Conservation (phyloP, 2,113 vertebrate genomes). For the Semicossyphus pulcher region DNA sequence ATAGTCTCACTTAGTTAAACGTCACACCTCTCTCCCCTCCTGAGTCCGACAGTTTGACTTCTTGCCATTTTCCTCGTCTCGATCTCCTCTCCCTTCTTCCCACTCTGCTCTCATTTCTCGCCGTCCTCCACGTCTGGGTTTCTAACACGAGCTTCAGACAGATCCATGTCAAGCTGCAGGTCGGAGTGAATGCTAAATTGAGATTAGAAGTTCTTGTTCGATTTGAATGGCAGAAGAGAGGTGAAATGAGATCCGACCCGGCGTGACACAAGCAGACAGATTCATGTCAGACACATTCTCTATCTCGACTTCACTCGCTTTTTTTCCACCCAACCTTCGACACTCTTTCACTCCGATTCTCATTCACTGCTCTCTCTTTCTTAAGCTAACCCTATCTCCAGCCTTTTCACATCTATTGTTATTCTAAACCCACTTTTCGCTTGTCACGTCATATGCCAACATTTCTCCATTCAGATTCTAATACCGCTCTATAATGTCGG, state of each 20-base stretch:
- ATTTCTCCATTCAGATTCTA: slow-evolving; percentile 2
- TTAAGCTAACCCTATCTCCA: slow-evolving; percentile 16
- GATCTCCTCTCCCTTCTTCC: not conserved
- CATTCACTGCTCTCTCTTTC: slow-evolving; percentile 40
- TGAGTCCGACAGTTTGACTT: slow-evolving; percentile 40
- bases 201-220: slow-evolving; percentile 43
- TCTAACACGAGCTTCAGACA: slow-evolving; percentile 45
- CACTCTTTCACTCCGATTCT: slow-evolving; percentile 34
- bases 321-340: slow-evolving; percentile 13
- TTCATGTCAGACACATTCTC: slow-evolving; percentile 54
- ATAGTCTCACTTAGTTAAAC: not conserved
- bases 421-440: not conserved
- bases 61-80: slow-evolving; percentile 9
- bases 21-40: slow-evolving; percentile 5
- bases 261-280: slow-evolving; percentile 54
- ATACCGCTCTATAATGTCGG: not conserved
- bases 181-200: slow-evolving; percentile 48
- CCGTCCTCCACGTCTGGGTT: slow-evolving; percentile 28
- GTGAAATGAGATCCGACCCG: slow-evolving; percentile 48
- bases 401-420: slow-evolving; percentile 7
- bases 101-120: slow-evolving; percentile 21
- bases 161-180: slow-evolving; percentile 45
- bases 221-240: slow-evolving; percentile 50
- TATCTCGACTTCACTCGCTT: slow-evolving; percentile 11
- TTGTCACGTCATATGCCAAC: not conserved